These are phyloP conservation scores for Metellina segmentata DNA, from an alignment of 2,888 invertebrate genomes.

Conservation along the genomic window DNA sequence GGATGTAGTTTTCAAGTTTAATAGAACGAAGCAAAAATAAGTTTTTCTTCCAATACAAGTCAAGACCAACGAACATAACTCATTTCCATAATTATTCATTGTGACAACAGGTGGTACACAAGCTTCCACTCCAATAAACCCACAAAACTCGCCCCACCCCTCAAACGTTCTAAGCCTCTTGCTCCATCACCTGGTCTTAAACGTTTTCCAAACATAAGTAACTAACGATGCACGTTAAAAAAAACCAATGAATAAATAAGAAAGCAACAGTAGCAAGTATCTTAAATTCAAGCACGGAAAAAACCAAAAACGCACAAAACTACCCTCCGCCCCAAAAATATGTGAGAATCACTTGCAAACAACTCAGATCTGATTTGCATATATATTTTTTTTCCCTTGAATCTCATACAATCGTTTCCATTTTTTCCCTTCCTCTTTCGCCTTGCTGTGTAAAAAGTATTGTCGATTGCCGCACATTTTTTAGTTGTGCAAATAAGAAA, in stretches of 20 bases:
- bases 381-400: conserved; percentile 56
- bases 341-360: conserved; percentile 69
- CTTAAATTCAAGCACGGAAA: background rate
- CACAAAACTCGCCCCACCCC: background rate
- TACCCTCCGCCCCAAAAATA: conserved; percentile 31
- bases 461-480: conserved; percentile 58
- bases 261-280: conserved; percentile 21
- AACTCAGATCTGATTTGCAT: conserved; percentile 69
- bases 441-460: conserved; percentile 42
- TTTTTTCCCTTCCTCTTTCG: conserved; percentile 3
- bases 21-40: background rate
- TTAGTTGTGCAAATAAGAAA: conserved; percentile 70
- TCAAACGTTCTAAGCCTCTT: background rate
- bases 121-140: conserved; percentile 12
- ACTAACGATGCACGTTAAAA: conserved; percentile 29
- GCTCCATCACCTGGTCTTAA: conserved; percentile 44
- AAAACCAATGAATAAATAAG: conserved; percentile 24
- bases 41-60: background rate
- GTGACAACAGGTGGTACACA: conserved; percentile 43
- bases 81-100: conserved; percentile 45
- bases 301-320: conserved; percentile 7
- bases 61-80: background rate
- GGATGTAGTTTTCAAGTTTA: too few relatives aligned
- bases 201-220: conserved; percentile 40
- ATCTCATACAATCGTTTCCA: conserved; percentile 56